Evolutionary conservation across 2,113 vertebrate genomes (phyloP).

Genomic region (Nibea coibor): DNA sequence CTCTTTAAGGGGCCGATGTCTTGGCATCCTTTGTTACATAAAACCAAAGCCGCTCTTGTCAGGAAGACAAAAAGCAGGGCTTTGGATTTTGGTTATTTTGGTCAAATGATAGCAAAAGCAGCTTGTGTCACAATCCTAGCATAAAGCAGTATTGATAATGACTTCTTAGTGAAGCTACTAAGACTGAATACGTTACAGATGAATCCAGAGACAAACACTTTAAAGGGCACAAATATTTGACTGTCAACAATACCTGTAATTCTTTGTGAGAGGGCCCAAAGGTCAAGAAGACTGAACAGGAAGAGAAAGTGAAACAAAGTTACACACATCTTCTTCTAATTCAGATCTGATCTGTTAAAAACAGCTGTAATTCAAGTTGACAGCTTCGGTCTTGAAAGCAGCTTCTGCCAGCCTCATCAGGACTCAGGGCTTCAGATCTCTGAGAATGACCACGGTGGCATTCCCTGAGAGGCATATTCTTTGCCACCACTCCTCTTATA

Average conservation of each 20-base stretch:
- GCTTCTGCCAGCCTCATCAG: conserved; percentile 29
- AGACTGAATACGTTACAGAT: conserved; percentile 9
- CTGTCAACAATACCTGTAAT: neutral
- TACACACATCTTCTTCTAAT: neutral
- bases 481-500: conserved; percentile 8
- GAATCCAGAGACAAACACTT: conserved; percentile 4
- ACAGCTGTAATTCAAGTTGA: conserved; percentile 25
- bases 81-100: conserved; percentile 37
- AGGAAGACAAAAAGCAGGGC: conserved; percentile 32
- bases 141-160: neutral
- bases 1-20: conserved; percentile 48
- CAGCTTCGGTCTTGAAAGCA: conserved; percentile 42
- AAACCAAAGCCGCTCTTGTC: conserved; percentile 59
- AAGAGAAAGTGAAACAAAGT: neutral
- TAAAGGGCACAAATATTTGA: conserved; percentile 14
- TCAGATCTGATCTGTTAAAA: conserved; percentile 26
- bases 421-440: conserved; percentile 17
- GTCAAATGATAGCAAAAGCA: conserved; percentile 43
- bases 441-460: conserved; percentile 45
- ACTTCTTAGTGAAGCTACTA: conserved; percentile 8
- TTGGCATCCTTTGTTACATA: conserved; percentile 50
- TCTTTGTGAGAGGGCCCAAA: conserved; percentile 5
- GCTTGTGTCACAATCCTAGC: neutral
- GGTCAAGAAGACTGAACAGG: conserved; percentile 9
- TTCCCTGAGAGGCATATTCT: conserved; percentile 29